A percentile compares a stretch with the other conserved stretches of the same genome.
These are phyloP conservation scores for Branchellion lobata DNA, from an alignment of 2,888 invertebrate species.

Conservation along the genomic window DNA sequence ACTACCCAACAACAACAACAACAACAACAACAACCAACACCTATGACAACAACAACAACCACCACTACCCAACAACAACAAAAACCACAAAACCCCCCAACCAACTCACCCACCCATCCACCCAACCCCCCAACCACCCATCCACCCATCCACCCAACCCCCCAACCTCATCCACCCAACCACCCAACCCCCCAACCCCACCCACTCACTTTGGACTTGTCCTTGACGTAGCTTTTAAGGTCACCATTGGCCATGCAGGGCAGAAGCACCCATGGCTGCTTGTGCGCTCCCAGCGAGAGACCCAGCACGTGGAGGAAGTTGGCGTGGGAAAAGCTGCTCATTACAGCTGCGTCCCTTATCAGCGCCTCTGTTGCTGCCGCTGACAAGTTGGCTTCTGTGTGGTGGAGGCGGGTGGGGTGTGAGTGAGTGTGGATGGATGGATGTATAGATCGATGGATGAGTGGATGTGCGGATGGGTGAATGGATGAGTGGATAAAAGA, in stretches of 20 bases:
- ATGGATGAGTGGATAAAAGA: no score
- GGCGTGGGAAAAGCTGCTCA: slow-evolving; percentile 65
- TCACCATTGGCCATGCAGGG: slow-evolving; percentile 66
- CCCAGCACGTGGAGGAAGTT: slow-evolving; percentile 65
- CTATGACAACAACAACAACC: no score
- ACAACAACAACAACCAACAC: no score
- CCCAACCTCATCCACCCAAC: not conserved
- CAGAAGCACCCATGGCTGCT: slow-evolving; percentile 64
- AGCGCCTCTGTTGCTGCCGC: slow-evolving; percentile 57
- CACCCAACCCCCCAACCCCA: not conserved
- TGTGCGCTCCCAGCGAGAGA: slow-evolving; percentile 62
- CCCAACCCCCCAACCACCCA: no score
- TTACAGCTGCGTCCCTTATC: slow-evolving; percentile 65
- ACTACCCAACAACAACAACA: no score
- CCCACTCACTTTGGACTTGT: slow-evolving; percentile 58
- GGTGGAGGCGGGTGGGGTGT: no score
- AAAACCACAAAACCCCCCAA: no score
- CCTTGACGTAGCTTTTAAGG: slow-evolving; percentile 61
- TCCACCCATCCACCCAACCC: no score
- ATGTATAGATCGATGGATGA: not conserved
- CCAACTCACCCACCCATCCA: no score
- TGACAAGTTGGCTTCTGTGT: slow-evolving; percentile 55
- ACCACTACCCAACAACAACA: no score
- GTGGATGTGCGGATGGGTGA: no score
- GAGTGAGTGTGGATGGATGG: not conserved